Evolutionary conservation across 2,888 invertebrate species (phyloP).

Genomic region (Cancer borealis): DNA sequence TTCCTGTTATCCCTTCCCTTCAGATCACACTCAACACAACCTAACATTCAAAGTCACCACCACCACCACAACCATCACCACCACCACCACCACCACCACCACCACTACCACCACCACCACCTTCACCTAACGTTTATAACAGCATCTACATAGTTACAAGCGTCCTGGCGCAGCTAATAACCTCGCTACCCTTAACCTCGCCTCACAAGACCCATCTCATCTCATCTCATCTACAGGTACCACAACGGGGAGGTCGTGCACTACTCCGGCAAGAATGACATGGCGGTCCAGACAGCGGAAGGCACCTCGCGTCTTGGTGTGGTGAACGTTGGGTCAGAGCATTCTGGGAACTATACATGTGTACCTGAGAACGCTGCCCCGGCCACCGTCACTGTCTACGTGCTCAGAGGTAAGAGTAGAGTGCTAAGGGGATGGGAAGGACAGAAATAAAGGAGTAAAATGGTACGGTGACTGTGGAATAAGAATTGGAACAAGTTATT

Average conservation of each 20-base stretch:
- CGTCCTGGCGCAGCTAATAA: background rate
- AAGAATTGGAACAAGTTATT: background rate
- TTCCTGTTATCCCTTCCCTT: too few relatives aligned
- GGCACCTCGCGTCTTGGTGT: conserved; percentile 69
- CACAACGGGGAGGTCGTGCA: conserved; percentile 76
- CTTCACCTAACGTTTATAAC: conserved; percentile 14
- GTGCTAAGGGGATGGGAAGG: background rate
- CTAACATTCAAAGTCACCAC: background rate
- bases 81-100: background rate
- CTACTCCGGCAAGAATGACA: conserved; percentile 68
- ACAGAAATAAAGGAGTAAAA: background rate
- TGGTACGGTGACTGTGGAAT: background rate
- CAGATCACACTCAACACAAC: background rate
- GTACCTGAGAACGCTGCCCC: conserved; percentile 76
- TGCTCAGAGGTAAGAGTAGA: conserved; percentile 71
- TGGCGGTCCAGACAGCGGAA: conserved; percentile 47
- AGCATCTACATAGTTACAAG: background rate
- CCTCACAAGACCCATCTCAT: background rate
- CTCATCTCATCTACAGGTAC: conserved; percentile 67
- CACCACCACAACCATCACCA: background rate
- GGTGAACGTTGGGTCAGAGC: conserved; percentile 58
- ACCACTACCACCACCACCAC: background rate
- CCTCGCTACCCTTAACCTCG: background rate
- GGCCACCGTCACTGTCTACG: conserved; percentile 75
- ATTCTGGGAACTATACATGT: conserved; percentile 77